Evolutionary conservation across 1,140 invertebrate species (phyloP), one percentile per base, ranked within the genome.

Genomic region (Drosophila triauraria): DNA sequence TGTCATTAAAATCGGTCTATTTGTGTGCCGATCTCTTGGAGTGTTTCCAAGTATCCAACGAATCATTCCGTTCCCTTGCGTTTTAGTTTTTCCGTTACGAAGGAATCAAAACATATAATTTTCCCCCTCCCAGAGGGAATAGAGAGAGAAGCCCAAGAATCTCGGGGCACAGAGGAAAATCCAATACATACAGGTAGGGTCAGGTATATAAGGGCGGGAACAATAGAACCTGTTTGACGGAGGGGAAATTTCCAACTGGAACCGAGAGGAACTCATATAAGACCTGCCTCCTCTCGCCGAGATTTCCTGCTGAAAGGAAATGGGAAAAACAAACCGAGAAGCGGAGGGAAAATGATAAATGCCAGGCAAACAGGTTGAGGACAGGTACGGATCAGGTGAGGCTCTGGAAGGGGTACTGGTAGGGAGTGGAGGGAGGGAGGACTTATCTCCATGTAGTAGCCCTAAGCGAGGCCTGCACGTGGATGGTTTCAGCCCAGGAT

Each of bases 71-170:
- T 50, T 64, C 38, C 38, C 58, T 72, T 71, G 58, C 76, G 76
- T 74, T 69, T 65, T 81, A 78, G 63, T 90, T 88, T 69, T 88
- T 88, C 85, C 85, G 85, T 88, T 88, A 56, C 53, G 53, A 82
- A 78, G 80, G 87, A 74, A 88, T 90, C 85, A 88, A 81, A 88
- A 88, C 85, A 88, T 90, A 78, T 88, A 90, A 88, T 88, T 88
- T 88, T 56, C 78, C 71, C 44, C 63, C 20, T 13, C 50, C 53
- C 50, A n/a, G 30, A 30, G 25, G 5, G 13, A 1, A 51, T 27
- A 44, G 64, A 44, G 12, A 42, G 47, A 25, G 47, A 61, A 20
- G 50, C 46, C 57, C 51, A 27, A 63, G 80, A 83, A 83, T 80
- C 53, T 82, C 69, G 75, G 80, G 62, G 56, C 69, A 70, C 42